Evolutionary conservation across 2,797 vertebrate genomes (phyloP), one percentile per base, ranked within the genome.

Genomic region (Danio aesculapii): DNA sequence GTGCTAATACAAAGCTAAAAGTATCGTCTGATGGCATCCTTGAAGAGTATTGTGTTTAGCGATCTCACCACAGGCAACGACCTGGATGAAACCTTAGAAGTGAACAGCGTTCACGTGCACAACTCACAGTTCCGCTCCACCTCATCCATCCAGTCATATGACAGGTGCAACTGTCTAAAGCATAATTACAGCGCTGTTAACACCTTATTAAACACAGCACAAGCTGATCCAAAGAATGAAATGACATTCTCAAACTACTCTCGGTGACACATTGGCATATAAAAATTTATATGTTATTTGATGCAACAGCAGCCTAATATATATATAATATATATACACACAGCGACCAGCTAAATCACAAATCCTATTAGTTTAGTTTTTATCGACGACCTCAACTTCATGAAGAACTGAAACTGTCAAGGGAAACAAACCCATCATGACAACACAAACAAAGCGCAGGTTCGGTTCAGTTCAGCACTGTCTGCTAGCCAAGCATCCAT

Each of bases 51-150:
- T 92, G 86, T 91, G 92, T 91, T 91, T 88, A 69, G 84, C 71
- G 64, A 68, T n/a, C 72, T 82, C 83, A 85, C 87, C 84, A 88
- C 86, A 79, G 89, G 89, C 88, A 92, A 92, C 90, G 81, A 90
- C 90, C 43, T 63, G 78, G 58, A 82, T 62, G 77, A 57, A 82
- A 84, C 59, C 17, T 8, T 79, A 85, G 79, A 69, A 53, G 21
- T 58, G 47, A 47, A 52, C 66, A 3, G 6, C 5, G 39, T 49
- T 55, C 17, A 50, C 14, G 14, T 17, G 41, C 17, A 30, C 21
- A 62, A 14, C 6, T 46, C 16, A 6, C 41, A 8, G 50, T 21
- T 67, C 16, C 13, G 44, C 63, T 77, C 19, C 16, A n/a, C 17
- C 12, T 30, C n/a, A 41, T 52, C 12, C 16, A 7, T 14, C 39